Evolutionary conservation across 2,113 vertebrate genomes (phyloP).

Genomic region (Gorsachius goisagi): DNA sequence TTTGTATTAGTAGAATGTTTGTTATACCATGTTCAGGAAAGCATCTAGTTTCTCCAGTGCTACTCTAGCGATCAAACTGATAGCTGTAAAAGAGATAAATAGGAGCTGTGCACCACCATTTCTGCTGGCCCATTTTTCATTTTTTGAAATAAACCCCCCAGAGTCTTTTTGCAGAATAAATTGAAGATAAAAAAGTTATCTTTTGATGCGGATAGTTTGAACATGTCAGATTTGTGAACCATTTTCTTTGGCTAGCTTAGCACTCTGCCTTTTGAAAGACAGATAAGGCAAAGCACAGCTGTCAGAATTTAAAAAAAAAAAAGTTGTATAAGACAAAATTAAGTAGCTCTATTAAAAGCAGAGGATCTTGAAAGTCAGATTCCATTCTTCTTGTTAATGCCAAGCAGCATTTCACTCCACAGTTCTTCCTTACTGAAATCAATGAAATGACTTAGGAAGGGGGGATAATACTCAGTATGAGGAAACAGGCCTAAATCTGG

Average conservation of each 20-base stretch:
- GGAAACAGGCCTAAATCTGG: neutral
- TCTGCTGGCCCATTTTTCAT: conserved; percentile 75
- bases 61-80: conserved; percentile 66
- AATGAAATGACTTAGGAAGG: neutral
- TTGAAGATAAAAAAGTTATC: conserved; percentile 74
- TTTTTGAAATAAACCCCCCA: conserved; percentile 73
- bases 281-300: conserved; percentile 38
- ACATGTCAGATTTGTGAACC: conserved; percentile 68
- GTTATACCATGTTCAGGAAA: conserved; percentile 27
- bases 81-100: conserved; percentile 78
- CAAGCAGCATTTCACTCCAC: neutral
- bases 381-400: neutral
- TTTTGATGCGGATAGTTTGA: conserved; percentile 73
- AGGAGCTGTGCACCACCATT: conserved; percentile 52
- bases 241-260: conserved; percentile 38
- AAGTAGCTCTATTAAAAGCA: conserved; percentile 51
- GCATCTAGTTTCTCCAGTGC: conserved; percentile 54
- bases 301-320: neutral
- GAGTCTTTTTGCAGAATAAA: conserved; percentile 76
- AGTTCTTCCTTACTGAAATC: neutral
- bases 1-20: conserved; percentile 51
- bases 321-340: conserved; percentile 35
- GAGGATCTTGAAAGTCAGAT: neutral
- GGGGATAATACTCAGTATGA: neutral
- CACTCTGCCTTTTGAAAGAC: conserved; percentile 54